Conservation (phyloP, 2,113 vertebrate species). For the Donacobius atricapilla region DNA sequence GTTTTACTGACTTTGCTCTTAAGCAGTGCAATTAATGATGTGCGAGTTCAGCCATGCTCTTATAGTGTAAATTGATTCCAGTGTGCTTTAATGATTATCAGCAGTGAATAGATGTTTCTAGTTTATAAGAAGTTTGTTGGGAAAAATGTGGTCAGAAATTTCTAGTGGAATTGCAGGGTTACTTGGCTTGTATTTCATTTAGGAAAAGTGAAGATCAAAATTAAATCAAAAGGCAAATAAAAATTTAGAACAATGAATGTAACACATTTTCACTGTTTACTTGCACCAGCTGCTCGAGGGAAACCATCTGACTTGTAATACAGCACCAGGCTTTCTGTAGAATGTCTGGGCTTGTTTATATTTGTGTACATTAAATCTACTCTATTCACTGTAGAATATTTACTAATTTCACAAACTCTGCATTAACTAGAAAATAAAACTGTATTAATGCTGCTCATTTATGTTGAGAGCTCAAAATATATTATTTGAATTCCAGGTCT, state of each 20-base stretch:
- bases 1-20: background rate
- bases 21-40: background rate
- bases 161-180: background rate
- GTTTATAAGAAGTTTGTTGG: background rate
- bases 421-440: background rate
- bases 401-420: background rate
- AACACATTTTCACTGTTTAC: background rate
- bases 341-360: background rate
- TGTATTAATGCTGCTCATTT: background rate
- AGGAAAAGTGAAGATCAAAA: background rate
- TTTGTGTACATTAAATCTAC: background rate
- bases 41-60: background rate
- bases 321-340: background rate
- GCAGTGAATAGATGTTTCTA: background rate
- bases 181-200: background rate
- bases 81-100: background rate
- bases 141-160: background rate
- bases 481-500: background rate
- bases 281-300: background rate
- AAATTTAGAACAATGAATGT: background rate
- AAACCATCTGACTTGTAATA: background rate
- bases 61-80: background rate
- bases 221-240: background rate
- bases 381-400: background rate
- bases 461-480: background rate